Conservation (phyloP, 2,888 invertebrate species). For the Limnephilus lunatus region DNA sequence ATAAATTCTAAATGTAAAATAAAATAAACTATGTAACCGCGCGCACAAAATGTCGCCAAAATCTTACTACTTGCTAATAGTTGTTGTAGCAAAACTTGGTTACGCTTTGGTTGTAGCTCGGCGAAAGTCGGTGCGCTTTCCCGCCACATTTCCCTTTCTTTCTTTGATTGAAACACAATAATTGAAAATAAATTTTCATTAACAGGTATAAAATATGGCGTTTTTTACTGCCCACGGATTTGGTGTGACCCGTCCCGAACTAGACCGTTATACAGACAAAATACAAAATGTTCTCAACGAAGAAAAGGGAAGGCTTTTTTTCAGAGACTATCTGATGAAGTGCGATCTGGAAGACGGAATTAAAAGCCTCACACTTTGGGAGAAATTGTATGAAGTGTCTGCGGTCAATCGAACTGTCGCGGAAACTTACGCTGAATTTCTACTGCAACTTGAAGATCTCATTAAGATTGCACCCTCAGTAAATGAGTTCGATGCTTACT, state of each 20-base stretch:
- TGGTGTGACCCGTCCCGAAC: conserved; percentile 74
- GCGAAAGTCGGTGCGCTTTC: no score
- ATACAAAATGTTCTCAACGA: conserved; percentile 76
- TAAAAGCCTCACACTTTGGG: conserved; percentile 73
- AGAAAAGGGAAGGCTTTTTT: conserved; percentile 74
- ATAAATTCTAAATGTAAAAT: no score
- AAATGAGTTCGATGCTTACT: conserved; percentile 72
- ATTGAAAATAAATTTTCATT: not conserved
- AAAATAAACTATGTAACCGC: no score
- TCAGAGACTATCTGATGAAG: conserved; percentile 75
- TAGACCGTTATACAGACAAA: conserved; percentile 76
- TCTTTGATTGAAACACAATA: no score
- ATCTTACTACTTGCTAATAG: no score
- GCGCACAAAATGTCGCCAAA: no score
- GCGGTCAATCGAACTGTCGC: conserved; percentile 71
- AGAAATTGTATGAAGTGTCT: conserved; percentile 72
- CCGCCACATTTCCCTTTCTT: no score
- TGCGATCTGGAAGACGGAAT: conserved; percentile 73
- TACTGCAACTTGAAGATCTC: conserved; percentile 71
- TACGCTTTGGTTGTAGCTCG: no score
- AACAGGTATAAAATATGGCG: conserved; percentile 70
- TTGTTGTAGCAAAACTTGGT: no score
- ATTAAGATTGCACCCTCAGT: conserved; percentile 73
- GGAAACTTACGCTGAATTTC: conserved; percentile 68
- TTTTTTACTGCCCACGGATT: conserved; percentile 76